phyloP scores from a whole-genome alignment of 2,888 invertebrate genomes.

The Noctua fimbriata region DNA sequence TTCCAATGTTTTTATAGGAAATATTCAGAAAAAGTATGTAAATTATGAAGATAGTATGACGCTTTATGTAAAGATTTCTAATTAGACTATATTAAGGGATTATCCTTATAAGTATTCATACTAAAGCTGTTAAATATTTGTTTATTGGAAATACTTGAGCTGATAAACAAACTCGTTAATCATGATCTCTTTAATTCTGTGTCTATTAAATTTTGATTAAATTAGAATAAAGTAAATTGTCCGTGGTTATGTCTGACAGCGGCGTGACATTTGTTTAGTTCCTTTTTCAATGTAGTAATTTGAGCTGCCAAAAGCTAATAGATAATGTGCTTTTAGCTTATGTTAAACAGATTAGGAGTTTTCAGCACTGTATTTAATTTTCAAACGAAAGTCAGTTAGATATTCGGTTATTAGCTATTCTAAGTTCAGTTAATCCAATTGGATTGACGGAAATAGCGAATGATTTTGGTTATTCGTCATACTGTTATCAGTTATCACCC shows the following conservation, averaged over 20 bases:
- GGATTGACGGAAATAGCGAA: no score
- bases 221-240: not conserved
- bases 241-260: not conserved
- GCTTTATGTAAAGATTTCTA: not conserved
- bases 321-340: not conserved
- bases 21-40: not conserved
- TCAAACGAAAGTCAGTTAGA: not conserved
- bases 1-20: not conserved
- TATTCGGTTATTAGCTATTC: not conserved
- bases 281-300: conserved; percentile 4
- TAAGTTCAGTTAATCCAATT: no score
- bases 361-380: not conserved
- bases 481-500: not conserved
- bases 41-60: not conserved
- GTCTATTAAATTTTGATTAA: not conserved
- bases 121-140: conserved; percentile 22
- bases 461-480: not conserved
- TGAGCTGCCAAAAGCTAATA: not conserved
- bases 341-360: not conserved
- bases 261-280: not conserved
- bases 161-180: conserved; percentile 29
- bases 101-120: conserved; percentile 33
- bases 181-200: not conserved
- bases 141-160: conserved; percentile 10
- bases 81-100: conserved; percentile 17